A percentile compares a stretch with the other conserved stretches of the same genome.
These are phyloP conservation scores for Emberiza fucata DNA, from an alignment of 2,113 vertebrate species.

Conservation along the genomic window DNA sequence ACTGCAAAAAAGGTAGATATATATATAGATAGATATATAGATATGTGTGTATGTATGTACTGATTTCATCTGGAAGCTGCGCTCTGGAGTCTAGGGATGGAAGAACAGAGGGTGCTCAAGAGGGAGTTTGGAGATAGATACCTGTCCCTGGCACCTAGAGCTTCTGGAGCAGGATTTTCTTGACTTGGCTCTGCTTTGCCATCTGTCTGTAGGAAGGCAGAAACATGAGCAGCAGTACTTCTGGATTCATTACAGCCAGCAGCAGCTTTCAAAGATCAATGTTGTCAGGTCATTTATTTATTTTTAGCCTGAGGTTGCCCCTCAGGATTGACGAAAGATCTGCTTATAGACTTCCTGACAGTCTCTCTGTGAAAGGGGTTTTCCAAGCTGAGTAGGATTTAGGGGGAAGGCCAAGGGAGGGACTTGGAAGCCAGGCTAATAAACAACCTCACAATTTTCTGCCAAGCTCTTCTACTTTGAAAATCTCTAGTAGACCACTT, in stretches of 20 bases:
- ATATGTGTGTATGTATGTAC: not conserved
- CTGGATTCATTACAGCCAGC: not conserved
- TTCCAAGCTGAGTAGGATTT: not conserved
- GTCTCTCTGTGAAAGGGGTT: not conserved
- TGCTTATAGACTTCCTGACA: not conserved
- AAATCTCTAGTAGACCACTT: not conserved
- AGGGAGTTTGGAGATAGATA: not conserved
- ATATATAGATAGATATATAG: too few species aligned
- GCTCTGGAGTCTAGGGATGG: not conserved
- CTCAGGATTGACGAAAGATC: not conserved
- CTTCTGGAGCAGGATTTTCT: not conserved
- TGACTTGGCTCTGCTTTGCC: not conserved
- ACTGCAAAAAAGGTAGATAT: not conserved
- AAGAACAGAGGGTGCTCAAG: not conserved
- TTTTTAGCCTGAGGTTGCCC: constrained; percentile 26
- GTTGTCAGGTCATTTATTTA: not conserved
- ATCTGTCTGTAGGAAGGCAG: not conserved
- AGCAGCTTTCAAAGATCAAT: not conserved
- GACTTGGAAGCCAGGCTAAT: not conserved
- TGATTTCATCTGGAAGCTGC: not conserved
- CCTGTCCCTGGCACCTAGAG: not conserved
- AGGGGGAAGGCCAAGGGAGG: not conserved
- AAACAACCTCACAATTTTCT: not conserved
- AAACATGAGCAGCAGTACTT: not conserved
- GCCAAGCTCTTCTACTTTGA: not conserved